Percentiles rank a stretch among this genome's conserved stretches.
phyloP scores from a whole-genome alignment of 1,140 invertebrate genomes.

The Penaeus chinensis region DNA sequence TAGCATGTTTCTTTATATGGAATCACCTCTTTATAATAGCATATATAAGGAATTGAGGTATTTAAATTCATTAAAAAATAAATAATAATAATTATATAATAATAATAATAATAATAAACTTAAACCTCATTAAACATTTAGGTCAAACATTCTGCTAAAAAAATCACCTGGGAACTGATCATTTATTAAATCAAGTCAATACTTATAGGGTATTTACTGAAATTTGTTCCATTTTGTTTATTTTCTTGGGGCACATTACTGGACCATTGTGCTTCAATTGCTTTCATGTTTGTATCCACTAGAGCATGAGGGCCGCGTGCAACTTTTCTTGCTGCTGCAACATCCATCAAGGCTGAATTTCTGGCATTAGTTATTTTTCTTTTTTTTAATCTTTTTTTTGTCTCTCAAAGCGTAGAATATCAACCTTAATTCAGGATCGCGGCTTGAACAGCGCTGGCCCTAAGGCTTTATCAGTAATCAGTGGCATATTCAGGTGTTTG shows the following conservation, averaged over 20 bases:
- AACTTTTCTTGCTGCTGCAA: no score
- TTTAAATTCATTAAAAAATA: not conserved
- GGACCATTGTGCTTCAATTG: constrained; percentile 55
- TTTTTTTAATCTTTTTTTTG: not conserved
- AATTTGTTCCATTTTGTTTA: constrained; percentile 9
- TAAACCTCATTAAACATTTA: constrained; percentile 5
- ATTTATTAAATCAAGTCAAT: no score
- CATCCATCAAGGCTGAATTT: no score
- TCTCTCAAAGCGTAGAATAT: constrained; percentile 9
- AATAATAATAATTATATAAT: no score
- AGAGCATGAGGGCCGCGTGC: constrained; percentile 20
- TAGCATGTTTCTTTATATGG: constrained; percentile 15
- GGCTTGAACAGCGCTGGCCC: constrained; percentile 23
- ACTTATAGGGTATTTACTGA: not conserved
- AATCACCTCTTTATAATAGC: constrained; percentile 23
- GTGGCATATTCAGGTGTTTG: constrained; percentile 51
- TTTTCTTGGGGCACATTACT: constrained; percentile 53
- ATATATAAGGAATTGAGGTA: not conserved
- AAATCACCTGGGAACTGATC: no score
- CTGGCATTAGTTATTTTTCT: not conserved
- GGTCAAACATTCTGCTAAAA: not conserved
- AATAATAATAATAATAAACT: no score
- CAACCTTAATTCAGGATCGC: constrained; percentile 1
- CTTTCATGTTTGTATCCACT: constrained; percentile 43
- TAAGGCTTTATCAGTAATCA: constrained; percentile 33